These are phyloP conservation scores for Heliconius ethilla DNA, from an alignment of 2,888 invertebrate species.

Conservation along the genomic window DNA sequence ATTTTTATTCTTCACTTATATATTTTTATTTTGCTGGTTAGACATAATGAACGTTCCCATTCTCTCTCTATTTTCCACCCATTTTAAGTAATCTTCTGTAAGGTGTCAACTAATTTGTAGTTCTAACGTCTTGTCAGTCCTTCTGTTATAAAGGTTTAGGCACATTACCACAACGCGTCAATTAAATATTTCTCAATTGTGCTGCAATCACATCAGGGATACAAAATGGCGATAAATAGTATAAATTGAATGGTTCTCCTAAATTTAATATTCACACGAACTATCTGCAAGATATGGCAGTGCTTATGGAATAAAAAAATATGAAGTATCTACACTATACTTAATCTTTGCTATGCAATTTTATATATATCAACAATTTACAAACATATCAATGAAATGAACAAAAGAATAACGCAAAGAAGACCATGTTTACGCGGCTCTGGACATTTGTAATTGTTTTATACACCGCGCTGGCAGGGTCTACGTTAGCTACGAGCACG, in stretches of 20 bases:
- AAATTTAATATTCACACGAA: neutral
- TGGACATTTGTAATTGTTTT: slow-evolving; percentile 62
- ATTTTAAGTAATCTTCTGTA: neutral
- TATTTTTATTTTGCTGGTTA: neutral
- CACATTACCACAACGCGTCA: neutral
- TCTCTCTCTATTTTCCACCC: neutral
- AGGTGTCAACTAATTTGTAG: too few species aligned
- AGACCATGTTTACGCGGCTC: slow-evolving; percentile 64
- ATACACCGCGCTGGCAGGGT: slow-evolving; percentile 48
- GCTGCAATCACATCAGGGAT: neutral
- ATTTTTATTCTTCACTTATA: neutral
- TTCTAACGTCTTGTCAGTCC: neutral
- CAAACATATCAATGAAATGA: slow-evolving; percentile 58
- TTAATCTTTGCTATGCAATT: slow-evolving; percentile 52
- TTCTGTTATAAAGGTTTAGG: too few species aligned
- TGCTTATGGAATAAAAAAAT: neutral
- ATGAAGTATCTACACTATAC: slow-evolving; percentile 3
- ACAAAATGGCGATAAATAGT: neutral
- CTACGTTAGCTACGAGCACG: slow-evolving; percentile 36
- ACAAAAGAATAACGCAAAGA: slow-evolving; percentile 54
- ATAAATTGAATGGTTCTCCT: neutral
- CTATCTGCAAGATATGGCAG: neutral
- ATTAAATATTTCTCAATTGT: neutral
- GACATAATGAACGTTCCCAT: neutral
- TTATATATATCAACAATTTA: slow-evolving; percentile 53